phyloP scores from a whole-genome alignment of 2,113 vertebrate genomes.

The Sterrhoptilus dennistouni region DNA sequence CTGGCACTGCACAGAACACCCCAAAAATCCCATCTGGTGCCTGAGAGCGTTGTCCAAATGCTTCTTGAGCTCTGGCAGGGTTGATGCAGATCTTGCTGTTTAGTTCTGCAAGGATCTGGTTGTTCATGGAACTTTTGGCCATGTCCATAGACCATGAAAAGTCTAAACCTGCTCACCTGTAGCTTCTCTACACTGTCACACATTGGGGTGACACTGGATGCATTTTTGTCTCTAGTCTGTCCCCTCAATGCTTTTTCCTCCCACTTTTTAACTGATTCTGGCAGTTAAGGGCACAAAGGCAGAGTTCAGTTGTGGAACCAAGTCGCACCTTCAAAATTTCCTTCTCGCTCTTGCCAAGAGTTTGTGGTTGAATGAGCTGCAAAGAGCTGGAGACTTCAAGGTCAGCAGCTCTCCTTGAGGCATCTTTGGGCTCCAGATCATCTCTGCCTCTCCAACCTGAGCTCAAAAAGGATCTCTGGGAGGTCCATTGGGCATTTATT shows the following conservation, averaged over 20 bases:
- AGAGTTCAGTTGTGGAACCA: not conserved
- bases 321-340: not conserved
- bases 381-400: not conserved
- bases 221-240: not conserved
- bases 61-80: not conserved
- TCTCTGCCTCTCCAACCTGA: not conserved
- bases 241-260: not conserved
- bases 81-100: not conserved
- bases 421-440: not conserved
- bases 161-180: not conserved
- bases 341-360: not conserved
- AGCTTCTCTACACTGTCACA: not conserved
- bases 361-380: not conserved
- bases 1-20: too few relatives aligned
- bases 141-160: not conserved
- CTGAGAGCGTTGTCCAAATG: accelerated
- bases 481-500: not conserved
- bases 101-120: not conserved
- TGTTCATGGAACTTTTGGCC: not conserved
- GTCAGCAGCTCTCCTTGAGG: not conserved
- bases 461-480: not conserved
- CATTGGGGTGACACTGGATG: not conserved
- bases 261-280: not conserved
- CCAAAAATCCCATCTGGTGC: not conserved
- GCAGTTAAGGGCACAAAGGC: not conserved